These are phyloP conservation scores for Puntigrus tetrazona DNA, from an alignment of 2,113 vertebrate genomes.

Conservation along the genomic window DNA sequence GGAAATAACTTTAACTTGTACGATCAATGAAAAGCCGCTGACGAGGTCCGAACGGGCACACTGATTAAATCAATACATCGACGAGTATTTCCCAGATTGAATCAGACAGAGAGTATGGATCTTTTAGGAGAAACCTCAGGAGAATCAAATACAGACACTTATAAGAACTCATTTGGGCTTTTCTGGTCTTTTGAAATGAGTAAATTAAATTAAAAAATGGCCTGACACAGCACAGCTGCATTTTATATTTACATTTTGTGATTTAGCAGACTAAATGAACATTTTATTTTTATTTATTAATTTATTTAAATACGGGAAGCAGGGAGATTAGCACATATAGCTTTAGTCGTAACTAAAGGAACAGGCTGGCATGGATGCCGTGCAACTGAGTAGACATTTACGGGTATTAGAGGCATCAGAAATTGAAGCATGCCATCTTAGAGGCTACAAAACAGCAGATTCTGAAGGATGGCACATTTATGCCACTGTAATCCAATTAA, in stretches of 20 bases:
- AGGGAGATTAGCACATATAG: slow-evolving; percentile 20
- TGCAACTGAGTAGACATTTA: neutral
- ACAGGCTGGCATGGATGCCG: neutral
- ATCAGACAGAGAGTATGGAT: slow-evolving; percentile 35
- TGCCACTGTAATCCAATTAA: slow-evolving; percentile 15
- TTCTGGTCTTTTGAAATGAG: slow-evolving; percentile 14
- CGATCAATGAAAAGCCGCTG: slow-evolving; percentile 19
- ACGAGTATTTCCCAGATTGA: slow-evolving; percentile 33
- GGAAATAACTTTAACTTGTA: slow-evolving; percentile 29
- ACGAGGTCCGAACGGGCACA: neutral
- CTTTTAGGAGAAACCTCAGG: slow-evolving; percentile 17
- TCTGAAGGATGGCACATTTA: slow-evolving; percentile 1
- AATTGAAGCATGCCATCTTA: slow-evolving; percentile 4
- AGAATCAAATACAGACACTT: neutral
- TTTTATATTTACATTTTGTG: neutral
- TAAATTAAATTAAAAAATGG: slow-evolving; percentile 19
- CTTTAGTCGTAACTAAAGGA: neutral
- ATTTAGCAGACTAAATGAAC: too few relatives aligned
- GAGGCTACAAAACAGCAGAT: slow-evolving; percentile 23
- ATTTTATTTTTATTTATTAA: too few relatives aligned
- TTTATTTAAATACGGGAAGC: neutral
- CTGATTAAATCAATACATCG: slow-evolving; percentile 44
- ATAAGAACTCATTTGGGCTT: neutral
- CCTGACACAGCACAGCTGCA: slow-evolving; percentile 23
- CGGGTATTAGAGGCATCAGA: slow-evolving; percentile 11